Percentiles rank a stretch among this genome's conserved stretches.
Conservation (phyloP, 2,113 vertebrate species). For the Strix uralensis region DNA sequence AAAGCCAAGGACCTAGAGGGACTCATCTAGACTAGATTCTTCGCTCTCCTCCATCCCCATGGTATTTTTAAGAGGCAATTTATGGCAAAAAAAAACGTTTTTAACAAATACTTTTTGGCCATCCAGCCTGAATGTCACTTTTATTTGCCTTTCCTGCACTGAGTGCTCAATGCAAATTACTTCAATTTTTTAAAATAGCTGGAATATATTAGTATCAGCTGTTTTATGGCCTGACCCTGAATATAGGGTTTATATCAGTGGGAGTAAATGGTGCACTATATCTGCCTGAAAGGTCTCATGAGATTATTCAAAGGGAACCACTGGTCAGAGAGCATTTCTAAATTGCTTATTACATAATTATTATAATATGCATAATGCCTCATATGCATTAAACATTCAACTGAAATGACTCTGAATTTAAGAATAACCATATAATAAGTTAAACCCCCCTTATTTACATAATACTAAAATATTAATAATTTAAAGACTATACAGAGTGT, state of each 20-base stretch:
- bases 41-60: not conserved
- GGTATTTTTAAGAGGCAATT: not conserved
- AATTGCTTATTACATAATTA: conserved; percentile 61
- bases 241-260: not conserved
- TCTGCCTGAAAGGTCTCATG: not conserved
- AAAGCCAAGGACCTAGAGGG: fast-evolving
- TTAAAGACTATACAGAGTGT: not conserved
- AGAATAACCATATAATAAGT: not conserved
- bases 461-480: not conserved
- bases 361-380: conserved; percentile 35
- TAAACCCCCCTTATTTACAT: conserved; percentile 44
- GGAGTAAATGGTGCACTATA: not conserved
- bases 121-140: not conserved
- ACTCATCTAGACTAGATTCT: not conserved
- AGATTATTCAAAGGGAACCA: not conserved
- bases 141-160: not conserved
- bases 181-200: not conserved
- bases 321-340: not conserved
- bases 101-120: not conserved
- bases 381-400: not conserved
- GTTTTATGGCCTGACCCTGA: not conserved
- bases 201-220: not conserved
- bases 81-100: not conserved
- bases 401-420: not conserved
- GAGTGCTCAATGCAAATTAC: not conserved